Evolutionary conservation across 2,888 invertebrate species (phyloP).

Genomic region (Unio pictorum): DNA sequence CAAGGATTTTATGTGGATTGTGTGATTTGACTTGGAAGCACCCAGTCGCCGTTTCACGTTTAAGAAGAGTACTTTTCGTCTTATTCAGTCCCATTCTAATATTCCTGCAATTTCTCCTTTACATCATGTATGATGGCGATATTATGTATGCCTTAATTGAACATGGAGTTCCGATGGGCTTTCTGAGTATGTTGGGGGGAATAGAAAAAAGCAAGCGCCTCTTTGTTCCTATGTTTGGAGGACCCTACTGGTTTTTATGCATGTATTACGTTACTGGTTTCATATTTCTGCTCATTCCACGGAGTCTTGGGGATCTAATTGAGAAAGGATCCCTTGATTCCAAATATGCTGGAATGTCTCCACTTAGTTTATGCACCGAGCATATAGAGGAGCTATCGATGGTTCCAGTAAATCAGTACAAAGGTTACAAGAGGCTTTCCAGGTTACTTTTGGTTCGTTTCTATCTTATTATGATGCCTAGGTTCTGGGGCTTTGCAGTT

Average conservation of each 20-base stretch:
- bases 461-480: slow-evolving; percentile 10
- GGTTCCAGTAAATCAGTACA: slow-evolving; percentile 1
- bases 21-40: slow-evolving; percentile 12
- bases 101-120: slow-evolving; percentile 13
- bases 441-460: slow-evolving; percentile 8
- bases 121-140: slow-evolving; percentile 6
- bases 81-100: slow-evolving; percentile 10
- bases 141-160: slow-evolving; percentile 13
- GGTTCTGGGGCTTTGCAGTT: slow-evolving; percentile 12
- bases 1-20: slow-evolving; percentile 8
- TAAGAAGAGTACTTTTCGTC: slow-evolving; percentile 12
- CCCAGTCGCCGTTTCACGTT: slow-evolving; percentile 13
- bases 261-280: slow-evolving; percentile 12
- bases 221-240: slow-evolving; percentile 20
- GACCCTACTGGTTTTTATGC: slow-evolving; percentile 16
- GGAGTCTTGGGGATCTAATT: slow-evolving; percentile 5
- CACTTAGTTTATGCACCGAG: slow-evolving; percentile 7
- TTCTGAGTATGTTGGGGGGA: slow-evolving; percentile 23
- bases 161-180: slow-evolving; percentile 22
- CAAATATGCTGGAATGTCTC: slow-evolving; percentile 1
- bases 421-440: slow-evolving; percentile 11
- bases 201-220: slow-evolving; percentile 16
- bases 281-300: slow-evolving; percentile 18
- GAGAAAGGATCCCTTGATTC: slow-evolving; percentile 5
- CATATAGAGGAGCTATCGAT: slow-evolving; percentile 10